Evolutionary conservation across 1,140 invertebrate genomes (phyloP).

Genomic region (Caenorhabditis brenneri): DNA sequence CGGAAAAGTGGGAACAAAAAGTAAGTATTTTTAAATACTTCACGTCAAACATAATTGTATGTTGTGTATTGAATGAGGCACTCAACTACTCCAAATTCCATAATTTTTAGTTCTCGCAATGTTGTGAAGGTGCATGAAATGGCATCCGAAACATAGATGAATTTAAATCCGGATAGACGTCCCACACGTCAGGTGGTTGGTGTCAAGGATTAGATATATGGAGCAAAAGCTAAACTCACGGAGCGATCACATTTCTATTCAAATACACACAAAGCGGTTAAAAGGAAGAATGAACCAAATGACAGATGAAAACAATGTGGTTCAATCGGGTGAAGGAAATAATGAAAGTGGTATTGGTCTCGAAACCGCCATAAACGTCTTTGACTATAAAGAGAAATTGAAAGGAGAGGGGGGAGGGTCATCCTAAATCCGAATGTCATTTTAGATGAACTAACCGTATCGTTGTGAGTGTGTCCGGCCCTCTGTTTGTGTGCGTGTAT

Average conservation of each 20-base stretch:
- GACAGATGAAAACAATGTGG: background rate
- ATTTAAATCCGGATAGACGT: background rate
- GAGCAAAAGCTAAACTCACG: background rate
- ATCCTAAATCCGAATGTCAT: background rate
- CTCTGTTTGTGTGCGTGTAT: background rate
- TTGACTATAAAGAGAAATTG: background rate
- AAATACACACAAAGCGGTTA: background rate
- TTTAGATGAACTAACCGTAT: slow-evolving; percentile 39
- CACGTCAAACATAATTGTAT: no score
- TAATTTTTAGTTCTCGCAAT: no score
- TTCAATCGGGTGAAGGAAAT: background rate
- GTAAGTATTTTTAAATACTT: background rate
- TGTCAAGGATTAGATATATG: slow-evolving; percentile 17
- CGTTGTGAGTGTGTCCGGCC: slow-evolving; percentile 6
- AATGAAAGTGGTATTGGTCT: background rate
- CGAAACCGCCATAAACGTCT: background rate
- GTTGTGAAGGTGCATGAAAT: background rate
- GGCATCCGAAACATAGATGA: background rate
- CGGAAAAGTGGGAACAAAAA: background rate
- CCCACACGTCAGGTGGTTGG: slow-evolving; percentile 2
- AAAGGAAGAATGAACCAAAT: background rate
- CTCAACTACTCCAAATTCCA: no score
- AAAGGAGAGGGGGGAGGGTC: background rate
- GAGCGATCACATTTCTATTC: slow-evolving; percentile 37
- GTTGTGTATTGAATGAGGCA: no score